These are phyloP conservation scores for Candidula unifasciata DNA, from an alignment of 2,888 invertebrate species.

Conservation along the genomic window DNA sequence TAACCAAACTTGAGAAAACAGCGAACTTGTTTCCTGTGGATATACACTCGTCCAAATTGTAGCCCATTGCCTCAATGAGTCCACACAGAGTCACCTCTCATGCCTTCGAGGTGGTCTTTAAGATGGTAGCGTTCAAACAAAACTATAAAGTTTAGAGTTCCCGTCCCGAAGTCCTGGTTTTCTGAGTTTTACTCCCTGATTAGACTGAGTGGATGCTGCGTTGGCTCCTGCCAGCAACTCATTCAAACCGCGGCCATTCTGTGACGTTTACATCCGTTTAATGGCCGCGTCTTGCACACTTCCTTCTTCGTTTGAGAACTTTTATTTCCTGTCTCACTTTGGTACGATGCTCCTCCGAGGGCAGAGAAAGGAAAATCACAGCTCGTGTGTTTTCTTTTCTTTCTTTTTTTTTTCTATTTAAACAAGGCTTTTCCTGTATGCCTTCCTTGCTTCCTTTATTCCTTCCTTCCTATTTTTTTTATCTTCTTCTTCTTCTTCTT, in stretches of 20 bases:
- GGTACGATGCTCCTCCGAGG: too few relatives aligned
- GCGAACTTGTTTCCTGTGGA: too few relatives aligned
- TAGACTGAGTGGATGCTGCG: conserved; percentile 25
- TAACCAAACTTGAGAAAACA: too few relatives aligned
- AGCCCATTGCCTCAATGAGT: conserved; percentile 10
- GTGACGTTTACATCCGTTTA: conserved; percentile 39
- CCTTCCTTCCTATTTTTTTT: too few relatives aligned
- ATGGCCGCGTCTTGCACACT: conserved; percentile 18
- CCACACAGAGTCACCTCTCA: conserved; percentile 12
- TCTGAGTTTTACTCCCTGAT: conserved; percentile 31
- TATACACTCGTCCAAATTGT: not conserved
- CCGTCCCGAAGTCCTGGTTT: conserved; percentile 1
- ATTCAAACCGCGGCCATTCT: conserved; percentile 26
- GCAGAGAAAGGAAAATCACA: too few relatives aligned
- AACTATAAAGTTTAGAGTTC: conserved; percentile 37
- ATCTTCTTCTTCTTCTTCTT: too few relatives aligned
- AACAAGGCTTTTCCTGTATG: too few relatives aligned
- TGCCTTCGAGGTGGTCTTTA: conserved; percentile 27
- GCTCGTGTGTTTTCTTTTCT: too few relatives aligned
- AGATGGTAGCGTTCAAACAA: conserved; percentile 21
- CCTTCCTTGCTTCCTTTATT: too few relatives aligned
- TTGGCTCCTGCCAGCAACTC: conserved; percentile 18
- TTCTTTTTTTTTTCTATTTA: too few relatives aligned
- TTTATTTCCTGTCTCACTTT: not conserved
- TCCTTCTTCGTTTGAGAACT: conserved; percentile 11